Percentiles rank a stretch among this genome's conserved stretches.
Conservation (phyloP, 2,888 invertebrate genomes). For the Anticlea derivata region DNA sequence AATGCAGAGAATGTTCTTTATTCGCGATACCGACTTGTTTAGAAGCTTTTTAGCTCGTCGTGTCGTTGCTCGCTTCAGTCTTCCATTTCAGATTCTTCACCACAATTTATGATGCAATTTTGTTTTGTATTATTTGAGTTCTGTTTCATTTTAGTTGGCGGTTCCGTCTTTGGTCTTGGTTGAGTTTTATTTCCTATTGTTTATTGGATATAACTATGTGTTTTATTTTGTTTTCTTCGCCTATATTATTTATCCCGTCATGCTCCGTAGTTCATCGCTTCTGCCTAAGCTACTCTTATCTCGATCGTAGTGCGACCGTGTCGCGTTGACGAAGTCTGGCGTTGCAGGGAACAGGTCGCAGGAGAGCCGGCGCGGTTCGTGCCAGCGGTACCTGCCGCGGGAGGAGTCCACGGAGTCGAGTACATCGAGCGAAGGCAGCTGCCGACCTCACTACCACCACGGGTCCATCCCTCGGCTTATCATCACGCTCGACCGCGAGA, state of each 20-base stretch:
- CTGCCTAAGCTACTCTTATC: conserved; percentile 8
- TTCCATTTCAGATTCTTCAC: conserved; percentile 15
- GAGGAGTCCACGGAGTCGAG: conserved; percentile 75
- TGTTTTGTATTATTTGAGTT: neutral
- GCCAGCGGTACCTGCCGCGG: conserved; percentile 37
- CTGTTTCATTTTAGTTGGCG: neutral
- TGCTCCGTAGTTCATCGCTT: conserved; percentile 18
- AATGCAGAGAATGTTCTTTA: no score
- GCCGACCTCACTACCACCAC: conserved; percentile 55
- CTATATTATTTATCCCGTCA: neutral
- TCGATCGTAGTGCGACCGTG: neutral
- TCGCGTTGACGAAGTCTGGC: conserved; percentile 25
- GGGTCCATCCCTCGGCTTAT: conserved; percentile 74
- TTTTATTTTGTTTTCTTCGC: conserved; percentile 1
- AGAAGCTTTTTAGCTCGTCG: no score
- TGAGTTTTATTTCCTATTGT: neutral
- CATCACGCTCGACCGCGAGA: conserved; percentile 71
- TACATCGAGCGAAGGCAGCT: conserved; percentile 67
- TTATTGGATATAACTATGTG: conserved; percentile 4
- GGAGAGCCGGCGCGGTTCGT: conserved; percentile 44
- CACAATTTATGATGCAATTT: neutral
- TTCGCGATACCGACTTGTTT: no score
- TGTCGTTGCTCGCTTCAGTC: conserved; percentile 14
- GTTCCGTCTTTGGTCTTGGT: neutral
- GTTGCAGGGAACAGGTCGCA: conserved; percentile 68